phyloP scores from a whole-genome alignment of 1,140 invertebrate species.

The Pseudoatta argentina region DNA sequence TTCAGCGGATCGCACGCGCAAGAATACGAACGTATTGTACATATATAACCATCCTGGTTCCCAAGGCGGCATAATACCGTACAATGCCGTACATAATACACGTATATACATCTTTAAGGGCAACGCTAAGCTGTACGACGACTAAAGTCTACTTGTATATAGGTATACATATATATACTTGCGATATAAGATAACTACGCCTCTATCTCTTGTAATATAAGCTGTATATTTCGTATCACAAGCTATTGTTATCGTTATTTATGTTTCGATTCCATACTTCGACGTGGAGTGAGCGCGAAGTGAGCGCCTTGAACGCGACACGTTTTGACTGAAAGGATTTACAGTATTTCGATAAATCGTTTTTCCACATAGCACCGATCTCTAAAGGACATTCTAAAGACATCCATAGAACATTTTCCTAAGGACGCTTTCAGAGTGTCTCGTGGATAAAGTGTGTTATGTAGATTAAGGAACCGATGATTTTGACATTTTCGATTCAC shows the following conservation, averaged over 20 bases:
- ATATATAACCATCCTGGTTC: constrained; percentile 53
- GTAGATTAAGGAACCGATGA: not conserved
- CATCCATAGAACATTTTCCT: too few relatives aligned
- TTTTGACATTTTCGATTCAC: not conserved
- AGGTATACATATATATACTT: constrained; percentile 66
- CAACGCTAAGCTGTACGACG: constrained; percentile 60
- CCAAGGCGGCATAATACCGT: constrained; percentile 36
- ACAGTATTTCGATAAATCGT: not conserved
- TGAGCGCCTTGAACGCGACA: not conserved
- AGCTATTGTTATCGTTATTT: constrained; percentile 83
- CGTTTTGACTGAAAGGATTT: not conserved
- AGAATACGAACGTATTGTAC: constrained; percentile 44
- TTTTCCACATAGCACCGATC: not conserved
- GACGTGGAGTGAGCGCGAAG: constrained; percentile 46
- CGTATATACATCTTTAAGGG: constrained; percentile 62
- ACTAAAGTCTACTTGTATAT: constrained; percentile 68
- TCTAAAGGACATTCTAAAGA: too few relatives aligned
- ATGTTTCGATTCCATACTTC: constrained; percentile 76
- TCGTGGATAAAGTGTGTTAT: too few relatives aligned
- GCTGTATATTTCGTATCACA: constrained; percentile 84
- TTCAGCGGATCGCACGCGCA: not conserved
- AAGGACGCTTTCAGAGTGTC: too few relatives aligned
- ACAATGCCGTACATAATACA: constrained; percentile 28
- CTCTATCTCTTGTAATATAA: constrained; percentile 83
- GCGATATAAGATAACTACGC: constrained; percentile 67